These are phyloP conservation scores for Opisthocomus hoazin DNA, from an alignment of 2,113 vertebrate species.

Conservation along the genomic window DNA sequence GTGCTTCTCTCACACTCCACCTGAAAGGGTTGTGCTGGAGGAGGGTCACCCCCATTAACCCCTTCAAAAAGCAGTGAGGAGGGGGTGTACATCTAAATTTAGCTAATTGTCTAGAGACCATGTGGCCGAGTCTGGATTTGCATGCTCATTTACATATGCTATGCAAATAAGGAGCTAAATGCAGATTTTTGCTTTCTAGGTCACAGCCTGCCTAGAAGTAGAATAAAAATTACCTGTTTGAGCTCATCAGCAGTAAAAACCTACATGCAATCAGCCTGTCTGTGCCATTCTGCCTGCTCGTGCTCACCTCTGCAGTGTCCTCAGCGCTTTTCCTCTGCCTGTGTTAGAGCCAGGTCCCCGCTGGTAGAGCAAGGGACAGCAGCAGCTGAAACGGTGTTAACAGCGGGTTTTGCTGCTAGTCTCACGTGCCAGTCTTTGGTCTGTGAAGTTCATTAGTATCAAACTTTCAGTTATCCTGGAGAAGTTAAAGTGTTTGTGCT, in stretches of 20 bases:
- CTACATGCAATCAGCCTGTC: background rate
- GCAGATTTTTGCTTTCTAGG: conserved; percentile 38
- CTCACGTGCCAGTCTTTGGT: background rate
- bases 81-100: background rate
- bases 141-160: background rate
- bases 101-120: background rate
- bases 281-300: background rate
- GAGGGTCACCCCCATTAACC: background rate
- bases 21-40: background rate
- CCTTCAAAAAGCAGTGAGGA: background rate
- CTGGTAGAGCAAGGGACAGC: background rate
- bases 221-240: background rate
- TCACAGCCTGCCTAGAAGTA: conserved; percentile 7
- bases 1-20: background rate
- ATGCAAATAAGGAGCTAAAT: conserved; percentile 6
- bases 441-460: background rate
- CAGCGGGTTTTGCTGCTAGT: background rate
- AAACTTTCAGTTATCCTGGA: background rate
- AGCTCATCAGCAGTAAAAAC: background rate
- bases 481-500: background rate
- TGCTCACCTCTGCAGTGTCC: background rate
- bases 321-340: background rate
- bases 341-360: background rate
- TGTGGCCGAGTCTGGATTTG: background rate
- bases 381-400: background rate